A percentile compares a stretch with the other conserved stretches of the same genome.
These are phyloP conservation scores for Meta bourneti DNA, from an alignment of 2,888 invertebrate species.

Conservation along the genomic window DNA sequence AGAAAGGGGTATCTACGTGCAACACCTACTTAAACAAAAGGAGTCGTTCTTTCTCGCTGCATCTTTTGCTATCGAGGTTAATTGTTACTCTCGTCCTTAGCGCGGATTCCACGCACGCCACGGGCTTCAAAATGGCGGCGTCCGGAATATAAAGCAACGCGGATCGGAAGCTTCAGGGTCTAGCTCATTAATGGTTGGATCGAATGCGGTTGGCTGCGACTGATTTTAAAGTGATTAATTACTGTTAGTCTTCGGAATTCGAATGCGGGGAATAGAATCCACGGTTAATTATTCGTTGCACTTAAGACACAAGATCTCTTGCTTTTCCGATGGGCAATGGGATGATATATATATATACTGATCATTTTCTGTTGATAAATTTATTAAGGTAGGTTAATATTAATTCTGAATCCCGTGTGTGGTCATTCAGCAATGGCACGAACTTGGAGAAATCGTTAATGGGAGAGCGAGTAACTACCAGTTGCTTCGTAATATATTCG, in stretches of 20 bases:
- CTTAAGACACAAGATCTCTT: background rate
- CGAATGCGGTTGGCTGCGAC: background rate
- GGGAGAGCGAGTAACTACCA: no score
- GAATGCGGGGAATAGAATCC: background rate
- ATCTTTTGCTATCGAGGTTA: conserved; percentile 67
- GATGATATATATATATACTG: background rate
- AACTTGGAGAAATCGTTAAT: no score
- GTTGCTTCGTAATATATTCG: no score
- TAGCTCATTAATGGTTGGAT: conserved; percentile 19
- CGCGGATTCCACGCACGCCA: conserved; percentile 26
- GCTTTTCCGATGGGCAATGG: background rate
- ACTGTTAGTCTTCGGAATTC: background rate
- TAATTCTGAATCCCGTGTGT: background rate
- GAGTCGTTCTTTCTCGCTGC: conserved; percentile 25
- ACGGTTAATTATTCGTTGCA: background rate
- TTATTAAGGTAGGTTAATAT: background rate
- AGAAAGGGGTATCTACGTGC: conserved; percentile 45
- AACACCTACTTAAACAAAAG: conserved; percentile 68
- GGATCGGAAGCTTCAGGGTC: background rate
- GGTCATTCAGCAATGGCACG: no score
- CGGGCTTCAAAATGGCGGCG: conserved; percentile 35
- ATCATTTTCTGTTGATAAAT: no score
- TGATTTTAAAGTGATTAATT: conserved; percentile 15
- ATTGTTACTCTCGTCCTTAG: conserved; percentile 66
- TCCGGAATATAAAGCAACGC: conserved; percentile 52